Base-by-base conservation (phyloP, 23 tunicate genomes). In the Trididemnum clinides region DNA sequence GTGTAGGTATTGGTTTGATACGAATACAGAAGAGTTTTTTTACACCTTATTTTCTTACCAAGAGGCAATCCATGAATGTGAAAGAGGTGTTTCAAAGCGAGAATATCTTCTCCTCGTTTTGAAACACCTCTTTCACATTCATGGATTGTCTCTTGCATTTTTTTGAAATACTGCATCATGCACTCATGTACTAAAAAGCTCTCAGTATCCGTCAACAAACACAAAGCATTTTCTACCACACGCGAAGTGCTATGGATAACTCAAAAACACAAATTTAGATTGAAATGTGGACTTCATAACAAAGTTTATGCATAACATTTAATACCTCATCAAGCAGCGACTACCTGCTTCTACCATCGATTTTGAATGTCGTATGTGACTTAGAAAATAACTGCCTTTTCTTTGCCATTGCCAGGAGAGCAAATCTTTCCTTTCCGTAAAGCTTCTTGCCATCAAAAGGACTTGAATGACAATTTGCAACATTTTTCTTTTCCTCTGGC, bases 391-490 rank as follows among this genome's bases (percentile, higher is more conserved):
- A 15, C 22, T 59, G 20, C 23, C 66, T 59, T 12, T 28, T 59
- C 54, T 59, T n/a, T 5, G 25, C 20, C 20, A 59, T 59, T 10
- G 66, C 66, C 66, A 59, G 22, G 25, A n/a, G 27, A 59, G 66
- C 66, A 59, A 59, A 59, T 59, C 66, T 59, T n/a, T n/a, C 25
- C 25, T 59, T 44, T 10, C 27, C 66, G 20, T 4, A 59, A n/a
- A 59, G 66, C 66, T 59, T 59, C 66, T 59, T 59, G 20, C 66
- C 66, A 59, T 59, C 66, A 59, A 59, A 59, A 59, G 25, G n/a
- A n/a, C n/a, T n/a, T n/a, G n/a, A n/a, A n/a, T n/a, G n/a, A n/a
- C n/a, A n/a, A n/a, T n/a, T n/a, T n/a, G n/a, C n/a, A n/a, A n/a
- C n/a, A n/a, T n/a, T n/a, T n/a, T n/a, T n/a, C n/a, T n/a, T 10